phyloP scores from a whole-genome alignment of 2,888 invertebrate genomes.

The Imbricaverruca yamaguchii region DNA sequence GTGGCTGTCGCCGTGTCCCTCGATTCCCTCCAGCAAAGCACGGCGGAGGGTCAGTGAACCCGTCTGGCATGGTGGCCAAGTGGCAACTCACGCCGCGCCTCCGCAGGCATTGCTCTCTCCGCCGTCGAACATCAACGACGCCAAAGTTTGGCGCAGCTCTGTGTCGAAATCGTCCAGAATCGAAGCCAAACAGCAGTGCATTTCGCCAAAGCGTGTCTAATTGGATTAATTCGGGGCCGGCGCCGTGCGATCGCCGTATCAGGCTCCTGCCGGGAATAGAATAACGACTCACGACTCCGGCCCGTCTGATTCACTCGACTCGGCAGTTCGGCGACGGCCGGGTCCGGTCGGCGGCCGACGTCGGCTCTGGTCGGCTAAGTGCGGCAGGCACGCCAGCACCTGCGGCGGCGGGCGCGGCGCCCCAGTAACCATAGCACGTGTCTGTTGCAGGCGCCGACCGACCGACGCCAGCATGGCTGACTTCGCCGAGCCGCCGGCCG shows the following conservation, averaged over 20 bases:
- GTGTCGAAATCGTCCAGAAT: not conserved
- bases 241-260: not conserved
- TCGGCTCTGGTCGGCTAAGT: not conserved
- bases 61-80: no score
- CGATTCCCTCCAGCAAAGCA: no score
- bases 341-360: not conserved
- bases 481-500: not conserved
- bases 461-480: not conserved
- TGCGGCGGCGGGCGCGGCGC: not conserved
- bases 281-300: not conserved
- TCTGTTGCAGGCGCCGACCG: not conserved
- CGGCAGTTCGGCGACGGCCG: not conserved
- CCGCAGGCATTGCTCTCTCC: not conserved
- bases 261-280: not conserved
- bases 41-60: no score
- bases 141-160: not conserved
- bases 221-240: not conserved
- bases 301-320: not conserved
- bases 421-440: not conserved
- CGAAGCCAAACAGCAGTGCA: not conserved
- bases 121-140: not conserved
- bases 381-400: not conserved
- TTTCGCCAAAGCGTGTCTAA: slow-evolving; percentile 8
- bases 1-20: no score
- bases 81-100: no score